These are phyloP conservation scores for Bufo gargarizans DNA, from an alignment of 2,113 vertebrate genomes.

Conservation along the genomic window DNA sequence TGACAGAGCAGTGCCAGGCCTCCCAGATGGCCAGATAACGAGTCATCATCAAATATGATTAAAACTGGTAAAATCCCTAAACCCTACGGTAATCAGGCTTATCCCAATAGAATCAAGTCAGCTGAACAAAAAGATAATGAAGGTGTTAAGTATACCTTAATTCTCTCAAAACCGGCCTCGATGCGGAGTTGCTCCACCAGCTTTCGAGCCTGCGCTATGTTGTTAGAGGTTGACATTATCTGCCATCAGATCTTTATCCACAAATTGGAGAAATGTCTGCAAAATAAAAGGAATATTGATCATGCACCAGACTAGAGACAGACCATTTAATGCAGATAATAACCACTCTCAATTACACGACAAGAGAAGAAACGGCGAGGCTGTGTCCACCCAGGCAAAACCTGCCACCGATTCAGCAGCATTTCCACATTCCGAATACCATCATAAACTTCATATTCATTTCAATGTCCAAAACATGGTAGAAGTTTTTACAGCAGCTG, in stretches of 20 bases:
- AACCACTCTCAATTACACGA: too few species aligned
- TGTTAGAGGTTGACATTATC: constrained; percentile 94
- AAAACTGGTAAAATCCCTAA: background rate
- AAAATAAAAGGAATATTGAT: background rate
- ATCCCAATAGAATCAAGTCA: background rate
- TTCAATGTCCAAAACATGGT: too few species aligned
- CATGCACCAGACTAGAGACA: background rate
- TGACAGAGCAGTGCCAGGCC: background rate
- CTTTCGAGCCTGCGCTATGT: constrained; percentile 92
- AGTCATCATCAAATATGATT: background rate
- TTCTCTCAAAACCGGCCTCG: constrained; percentile 90
- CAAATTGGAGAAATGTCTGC: constrained; percentile 5
- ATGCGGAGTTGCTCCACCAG: constrained; percentile 97
- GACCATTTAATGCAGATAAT: background rate
- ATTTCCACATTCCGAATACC: too few species aligned
- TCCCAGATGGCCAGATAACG: background rate
- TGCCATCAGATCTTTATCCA: constrained; percentile 74
- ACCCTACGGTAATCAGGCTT: background rate
- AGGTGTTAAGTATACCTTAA: constrained; percentile 79
- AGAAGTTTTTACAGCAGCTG: too few species aligned
- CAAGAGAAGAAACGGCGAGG: too few species aligned
- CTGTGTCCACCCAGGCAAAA: too few species aligned
- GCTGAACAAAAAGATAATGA: background rate
- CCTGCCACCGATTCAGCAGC: too few species aligned
- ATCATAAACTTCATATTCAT: too few species aligned